Evolutionary conservation across 2,797 vertebrate genomes (phyloP).

Genomic region (Lates japonicus): DNA sequence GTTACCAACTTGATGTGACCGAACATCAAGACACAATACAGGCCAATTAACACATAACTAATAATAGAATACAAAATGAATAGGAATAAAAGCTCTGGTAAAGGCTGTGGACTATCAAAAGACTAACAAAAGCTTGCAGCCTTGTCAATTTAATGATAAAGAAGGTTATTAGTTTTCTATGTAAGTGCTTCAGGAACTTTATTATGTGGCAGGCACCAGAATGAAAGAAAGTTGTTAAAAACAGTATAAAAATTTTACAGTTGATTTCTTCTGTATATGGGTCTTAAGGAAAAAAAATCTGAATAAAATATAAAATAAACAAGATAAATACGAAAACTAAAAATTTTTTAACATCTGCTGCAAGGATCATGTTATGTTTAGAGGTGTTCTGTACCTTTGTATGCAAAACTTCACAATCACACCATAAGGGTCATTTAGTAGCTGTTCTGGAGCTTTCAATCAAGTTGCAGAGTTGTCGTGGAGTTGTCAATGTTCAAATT

Average conservation of each 20-base stretch:
- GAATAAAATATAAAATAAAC: not conserved
- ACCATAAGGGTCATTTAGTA: not conserved
- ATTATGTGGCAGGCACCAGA: not conserved
- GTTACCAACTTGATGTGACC: conserved; percentile 11
- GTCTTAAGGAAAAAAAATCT: not conserved
- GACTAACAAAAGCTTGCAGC: conserved; percentile 43
- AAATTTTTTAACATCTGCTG: too few relatives aligned
- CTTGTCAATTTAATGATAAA: conserved; percentile 46
- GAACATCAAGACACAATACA: not conserved
- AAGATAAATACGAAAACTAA: not conserved
- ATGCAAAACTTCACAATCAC: not conserved
- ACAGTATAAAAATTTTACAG: conserved; percentile 3
- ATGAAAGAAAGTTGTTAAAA: not conserved
- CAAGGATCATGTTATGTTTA: too few relatives aligned
- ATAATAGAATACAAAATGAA: conserved; percentile 12
- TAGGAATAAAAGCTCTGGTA: conserved; percentile 14
- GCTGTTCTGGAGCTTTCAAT: not conserved
- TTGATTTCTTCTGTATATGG: not conserved
- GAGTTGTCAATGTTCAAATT: too few relatives aligned
- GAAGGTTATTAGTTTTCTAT: conserved; percentile 49
- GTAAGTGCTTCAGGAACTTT: conserved; percentile 26
- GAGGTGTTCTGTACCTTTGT: too few relatives aligned
- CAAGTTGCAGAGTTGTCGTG: too few relatives aligned
- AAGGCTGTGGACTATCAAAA: conserved; percentile 26
- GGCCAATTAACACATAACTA: conserved; percentile 26